Evolutionary conservation across 2,797 vertebrate species (phyloP).

Genomic region (Sylvia borin): DNA sequence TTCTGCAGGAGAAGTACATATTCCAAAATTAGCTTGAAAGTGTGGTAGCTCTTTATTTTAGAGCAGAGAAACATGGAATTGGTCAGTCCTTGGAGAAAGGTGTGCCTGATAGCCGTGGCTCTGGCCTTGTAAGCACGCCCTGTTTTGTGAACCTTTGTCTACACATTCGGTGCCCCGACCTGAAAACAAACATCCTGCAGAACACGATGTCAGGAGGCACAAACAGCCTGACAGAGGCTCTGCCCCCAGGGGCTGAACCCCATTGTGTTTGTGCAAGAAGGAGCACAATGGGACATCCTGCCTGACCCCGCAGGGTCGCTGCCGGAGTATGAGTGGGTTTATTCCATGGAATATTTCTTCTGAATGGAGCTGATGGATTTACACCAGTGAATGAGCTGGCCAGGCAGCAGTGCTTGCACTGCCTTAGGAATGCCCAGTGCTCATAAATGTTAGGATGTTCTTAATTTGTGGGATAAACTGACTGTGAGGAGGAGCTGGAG

Average conservation of each 20-base stretch:
- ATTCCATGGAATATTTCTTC: background rate
- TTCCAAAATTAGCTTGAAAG: background rate
- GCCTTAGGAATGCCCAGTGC: background rate
- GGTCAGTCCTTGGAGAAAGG: background rate
- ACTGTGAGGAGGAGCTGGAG: background rate
- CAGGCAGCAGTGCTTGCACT: rapidly evolving
- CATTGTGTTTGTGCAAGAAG: slow-evolving; percentile 39
- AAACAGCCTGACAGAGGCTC: background rate
- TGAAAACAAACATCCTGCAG: slow-evolving; percentile 38
- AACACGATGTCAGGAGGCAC: background rate
- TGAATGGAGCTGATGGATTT: slow-evolving; percentile 6
- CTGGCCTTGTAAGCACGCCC: background rate
- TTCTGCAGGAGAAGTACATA: background rate
- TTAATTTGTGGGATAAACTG: background rate
- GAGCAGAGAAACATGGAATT: background rate
- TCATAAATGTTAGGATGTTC: background rate
- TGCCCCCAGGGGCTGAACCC: background rate
- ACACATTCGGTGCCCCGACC: background rate
- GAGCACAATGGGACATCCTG: slow-evolving; percentile 45
- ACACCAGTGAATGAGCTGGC: background rate
- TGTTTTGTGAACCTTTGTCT: slow-evolving; percentile 10
- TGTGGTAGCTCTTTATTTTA: background rate
- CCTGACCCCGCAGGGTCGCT: background rate
- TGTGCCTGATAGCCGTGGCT: background rate
- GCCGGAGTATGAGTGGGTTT: background rate